Base-by-base conservation (phyloP, 2,888 invertebrate species). In the Sinopyrophorus schimmeli region DNA sequence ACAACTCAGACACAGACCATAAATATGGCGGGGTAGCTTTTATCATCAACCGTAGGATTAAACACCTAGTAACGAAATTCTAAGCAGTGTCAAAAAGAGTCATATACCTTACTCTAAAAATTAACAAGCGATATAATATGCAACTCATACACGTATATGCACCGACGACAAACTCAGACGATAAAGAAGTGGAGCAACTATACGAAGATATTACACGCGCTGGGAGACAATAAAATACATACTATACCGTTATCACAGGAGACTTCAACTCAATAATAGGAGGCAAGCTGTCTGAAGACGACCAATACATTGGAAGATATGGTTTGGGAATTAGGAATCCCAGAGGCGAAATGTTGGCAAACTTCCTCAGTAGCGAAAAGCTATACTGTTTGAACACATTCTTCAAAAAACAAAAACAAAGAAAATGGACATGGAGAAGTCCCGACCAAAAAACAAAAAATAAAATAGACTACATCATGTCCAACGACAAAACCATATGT, bases 101-200 rank as follows among this genome's bases (percentile, higher is more conserved):
- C 5, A 18, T 28, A 30, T 39, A 39, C n/a, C 9, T 30, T 3
- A 10, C 14, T 2, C 7, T 39, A 4, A 27, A 10, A 12, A 3
- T 28, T 4, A 28, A 27, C 1, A 28, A n/a, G 1, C 10, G 30
- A 14, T 39, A 39, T n/a, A 18, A 16, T 5, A 4, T 39, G 16
- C 39, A 43, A 11, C 17, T 43, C 14, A 43, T 35, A 1, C 26
- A 35, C 20, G 5, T 14, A 15, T 43, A 35, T 20, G 35, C 43
- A 18, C 43, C 20, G 14, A 43, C 35, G 20, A 27, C 12, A 11
- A 26, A 14, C 12, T 2, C 43, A 12, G 9, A 20, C 2, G 31
- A 31, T 6, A 24, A 42, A 21, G 5, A 9, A 7, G 16, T 32
- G 6, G 32, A 32, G 32, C 5, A 31, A 12, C 16, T 32, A 7